phyloP scores from a whole-genome alignment of 2,888 invertebrate genomes.

The Panopea generosa region DNA sequence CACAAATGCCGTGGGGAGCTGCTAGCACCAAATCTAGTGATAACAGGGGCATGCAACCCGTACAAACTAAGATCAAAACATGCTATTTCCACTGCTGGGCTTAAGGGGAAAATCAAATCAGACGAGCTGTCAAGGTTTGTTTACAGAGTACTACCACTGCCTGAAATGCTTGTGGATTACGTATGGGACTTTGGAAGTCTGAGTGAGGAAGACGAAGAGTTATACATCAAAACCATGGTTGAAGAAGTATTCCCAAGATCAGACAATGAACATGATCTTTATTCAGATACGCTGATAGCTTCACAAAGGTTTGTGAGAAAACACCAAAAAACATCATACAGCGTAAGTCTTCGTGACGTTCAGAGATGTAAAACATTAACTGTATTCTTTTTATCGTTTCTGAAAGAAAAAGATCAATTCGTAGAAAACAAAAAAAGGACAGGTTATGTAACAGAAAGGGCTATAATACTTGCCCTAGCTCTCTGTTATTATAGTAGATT shows the following conservation, averaged over 20 bases:
- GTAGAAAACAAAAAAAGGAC: background rate
- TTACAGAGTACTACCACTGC: slow-evolving; percentile 72
- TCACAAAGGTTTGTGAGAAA: slow-evolving; percentile 50
- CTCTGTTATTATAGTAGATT: slow-evolving; percentile 66
- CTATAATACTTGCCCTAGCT: slow-evolving; percentile 58
- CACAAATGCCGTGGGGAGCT: slow-evolving; percentile 51
- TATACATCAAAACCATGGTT: slow-evolving; percentile 61
- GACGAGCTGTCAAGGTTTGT: slow-evolving; percentile 70
- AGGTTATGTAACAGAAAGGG: background rate
- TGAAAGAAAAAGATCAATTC: background rate
- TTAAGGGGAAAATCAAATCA: slow-evolving; percentile 64
- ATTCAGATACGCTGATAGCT: slow-evolving; percentile 32
- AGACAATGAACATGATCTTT: background rate
- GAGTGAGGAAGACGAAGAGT: slow-evolving; percentile 62
- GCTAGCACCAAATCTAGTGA: slow-evolving; percentile 65
- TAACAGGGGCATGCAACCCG: slow-evolving; percentile 74
- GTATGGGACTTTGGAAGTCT: slow-evolving; percentile 75
- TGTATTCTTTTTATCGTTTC: slow-evolving; percentile 35
- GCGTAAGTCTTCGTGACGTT: slow-evolving; percentile 56
- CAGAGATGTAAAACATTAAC: slow-evolving; percentile 42
- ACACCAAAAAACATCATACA: slow-evolving; percentile 21
- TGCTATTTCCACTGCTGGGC: slow-evolving; percentile 65
- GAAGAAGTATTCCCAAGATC: slow-evolving; percentile 24
- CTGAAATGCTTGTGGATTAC: slow-evolving; percentile 71
- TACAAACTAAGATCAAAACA: slow-evolving; percentile 61